Conservation (phyloP, 2,797 vertebrate genomes). For the Pseudochirops cupreus region DNA sequence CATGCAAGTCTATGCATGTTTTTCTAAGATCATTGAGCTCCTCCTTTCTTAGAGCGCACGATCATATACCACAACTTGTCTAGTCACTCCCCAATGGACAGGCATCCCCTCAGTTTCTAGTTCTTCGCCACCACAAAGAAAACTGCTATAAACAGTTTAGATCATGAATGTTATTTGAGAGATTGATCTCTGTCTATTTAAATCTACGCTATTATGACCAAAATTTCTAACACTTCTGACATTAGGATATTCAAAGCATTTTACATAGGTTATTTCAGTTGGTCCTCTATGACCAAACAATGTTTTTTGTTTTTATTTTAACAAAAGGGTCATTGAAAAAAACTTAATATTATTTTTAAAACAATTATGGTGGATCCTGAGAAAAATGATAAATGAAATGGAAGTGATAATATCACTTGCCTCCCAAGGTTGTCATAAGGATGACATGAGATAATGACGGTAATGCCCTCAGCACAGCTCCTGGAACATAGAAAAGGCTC, state of each 20-base stretch:
- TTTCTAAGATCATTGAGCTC: too few species aligned
- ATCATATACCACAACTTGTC: background rate
- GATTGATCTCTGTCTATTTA: too few species aligned
- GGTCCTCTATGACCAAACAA: background rate
- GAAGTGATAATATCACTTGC: too few species aligned
- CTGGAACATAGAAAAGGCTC: too few species aligned
- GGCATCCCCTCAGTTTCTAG: background rate
- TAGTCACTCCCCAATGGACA: background rate
- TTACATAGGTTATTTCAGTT: background rate
- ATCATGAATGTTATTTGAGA: background rate
- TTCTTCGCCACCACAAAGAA: background rate
- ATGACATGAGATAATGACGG: too few species aligned
- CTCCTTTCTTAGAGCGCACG: too few species aligned
- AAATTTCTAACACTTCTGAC: background rate
- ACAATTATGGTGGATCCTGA: background rate
- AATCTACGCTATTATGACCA: background rate
- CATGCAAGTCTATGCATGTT: background rate
- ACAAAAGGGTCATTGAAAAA: background rate
- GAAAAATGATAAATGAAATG: too few species aligned
- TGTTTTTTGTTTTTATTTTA: background rate
- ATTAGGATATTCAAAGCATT: background rate
- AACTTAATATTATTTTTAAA: background rate
- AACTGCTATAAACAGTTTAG: background rate
- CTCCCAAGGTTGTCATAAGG: too few species aligned
- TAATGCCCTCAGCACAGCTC: too few species aligned